Evolutionary conservation across 2,797 vertebrate genomes (phyloP).

Genomic region (Eulemur mongoz): DNA sequence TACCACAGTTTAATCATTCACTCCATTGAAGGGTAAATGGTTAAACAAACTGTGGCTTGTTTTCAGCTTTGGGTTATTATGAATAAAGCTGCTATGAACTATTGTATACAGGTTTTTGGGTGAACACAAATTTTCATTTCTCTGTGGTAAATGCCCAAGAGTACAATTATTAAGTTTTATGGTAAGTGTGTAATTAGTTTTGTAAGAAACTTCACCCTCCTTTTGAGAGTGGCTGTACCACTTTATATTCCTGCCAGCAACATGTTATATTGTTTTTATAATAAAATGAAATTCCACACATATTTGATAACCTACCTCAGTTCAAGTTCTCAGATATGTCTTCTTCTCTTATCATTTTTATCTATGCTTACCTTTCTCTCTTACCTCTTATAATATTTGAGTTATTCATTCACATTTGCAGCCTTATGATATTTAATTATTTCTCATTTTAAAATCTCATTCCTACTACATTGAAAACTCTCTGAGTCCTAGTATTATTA

Average conservation of each 20-base stretch:
- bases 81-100: neutral
- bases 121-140: neutral
- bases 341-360: neutral
- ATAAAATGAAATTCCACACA: neutral
- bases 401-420: neutral
- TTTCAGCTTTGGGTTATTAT: neutral
- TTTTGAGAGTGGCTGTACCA: neutral
- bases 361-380: neutral
- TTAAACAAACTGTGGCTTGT: neutral
- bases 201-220: neutral
- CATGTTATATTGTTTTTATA: neutral
- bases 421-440: neutral
- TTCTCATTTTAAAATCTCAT: neutral
- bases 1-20: neutral
- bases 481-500: neutral
- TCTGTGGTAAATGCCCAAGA: constrained; percentile 13
- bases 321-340: neutral
- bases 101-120: neutral
- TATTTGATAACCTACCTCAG: neutral
- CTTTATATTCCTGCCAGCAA: neutral
- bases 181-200: neutral
- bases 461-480: neutral
- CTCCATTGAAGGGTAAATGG: neutral
- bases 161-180: constrained; percentile 18
- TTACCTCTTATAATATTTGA: neutral